Base-by-base conservation (phyloP, 2,797 vertebrate species). In the Hephaestus fuliginosus region DNA sequence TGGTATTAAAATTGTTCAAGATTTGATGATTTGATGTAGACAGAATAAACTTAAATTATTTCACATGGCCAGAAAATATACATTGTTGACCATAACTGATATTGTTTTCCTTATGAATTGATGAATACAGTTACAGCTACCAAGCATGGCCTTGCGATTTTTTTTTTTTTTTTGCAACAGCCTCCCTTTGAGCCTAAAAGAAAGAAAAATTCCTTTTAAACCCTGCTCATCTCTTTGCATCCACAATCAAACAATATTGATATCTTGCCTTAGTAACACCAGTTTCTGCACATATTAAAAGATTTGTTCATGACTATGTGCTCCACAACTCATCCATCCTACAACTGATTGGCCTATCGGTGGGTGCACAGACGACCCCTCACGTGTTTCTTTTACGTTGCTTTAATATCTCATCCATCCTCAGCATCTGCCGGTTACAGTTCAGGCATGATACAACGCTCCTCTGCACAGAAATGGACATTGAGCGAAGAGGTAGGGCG, bases 361-460 rank as follows among this genome's bases (percentile, higher is more conserved):
- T 1, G 41, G 58, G 62, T 41, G 15, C 66, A 75, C 7, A 8
- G 39, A 55, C 51, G 72, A 43, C 53, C 56, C 30, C 1, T 61
- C 5, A 41, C 55, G 71, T 66, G 51, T 76, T 79, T 82, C 63
- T 69, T 33, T 83, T 67, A 70, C 25, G 60, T 44, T 68, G 60
- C 6, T 66, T 60, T 86, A 80, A 80, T 69, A 57, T 56, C 57
- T 70, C 61, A 80, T 64, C 87, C 70, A 58, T 85, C 66, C 73
- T 78, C 81, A 81, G 66, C 17, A n/a, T 74, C 70, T 70, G 76
- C 73, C 86, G 15, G 51, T 79, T 76, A 74, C 48, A 46, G 12
- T 82, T 78, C 46, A 48, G 46, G 36, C 58, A 51, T 8, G 17
- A 58, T 51, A n/a, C 4, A 14, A 55, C 8, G 7, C 46, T 68